Evolutionary conservation across 2,797 vertebrate species (phyloP), one percentile per base, ranked within the genome.

Genomic region (Leptodactylus fallax): DNA sequence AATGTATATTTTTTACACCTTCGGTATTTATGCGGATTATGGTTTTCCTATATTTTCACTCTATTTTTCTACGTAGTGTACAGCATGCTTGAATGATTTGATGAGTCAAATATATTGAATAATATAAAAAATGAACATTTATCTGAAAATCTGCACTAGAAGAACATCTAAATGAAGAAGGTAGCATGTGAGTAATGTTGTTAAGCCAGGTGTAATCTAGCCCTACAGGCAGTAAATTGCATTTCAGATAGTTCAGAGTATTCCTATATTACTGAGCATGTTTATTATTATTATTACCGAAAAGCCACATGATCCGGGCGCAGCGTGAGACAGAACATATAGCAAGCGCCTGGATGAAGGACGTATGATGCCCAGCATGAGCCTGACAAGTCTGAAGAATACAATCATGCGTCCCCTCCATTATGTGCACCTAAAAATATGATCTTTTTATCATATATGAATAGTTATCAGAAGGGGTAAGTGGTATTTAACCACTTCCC

Each of bases 81-180:
- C 49, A 7, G 1, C 72, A 53, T 8, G 2, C 47, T 77, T 53
- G 11, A 53, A 23, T 53, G 72, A 23, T 77, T 53, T 53, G 49
- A 77, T 77, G 21, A 14, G 49, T 53, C 23, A 77, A 76, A 77
- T 77, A 77, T 53, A 77, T 77, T 77, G n/a, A 53, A 77, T 77
- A 23, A 51, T 51, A 21, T 51, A 47, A 53, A 61, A 63, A 25
- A 63, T 80, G 19, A 45, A 12, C 27, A 79, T 79, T 77, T 55
- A 77, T 6, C 9, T 61, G 58, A n/a, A 45, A 36, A 47, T n/a
- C 7, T n/a, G 12, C 19, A 27, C 23, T 16, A 23, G 13, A 27
- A 17, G 51, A 79, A 55, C 2, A 21, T 45, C 25, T 36, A 36
- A 19, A 58, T 58, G 36, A 36, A n/a, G 72, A 6, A 53, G 72